phyloP scores from a whole-genome alignment of 2,888 invertebrate genomes.

The Nomada lathburiana region DNA sequence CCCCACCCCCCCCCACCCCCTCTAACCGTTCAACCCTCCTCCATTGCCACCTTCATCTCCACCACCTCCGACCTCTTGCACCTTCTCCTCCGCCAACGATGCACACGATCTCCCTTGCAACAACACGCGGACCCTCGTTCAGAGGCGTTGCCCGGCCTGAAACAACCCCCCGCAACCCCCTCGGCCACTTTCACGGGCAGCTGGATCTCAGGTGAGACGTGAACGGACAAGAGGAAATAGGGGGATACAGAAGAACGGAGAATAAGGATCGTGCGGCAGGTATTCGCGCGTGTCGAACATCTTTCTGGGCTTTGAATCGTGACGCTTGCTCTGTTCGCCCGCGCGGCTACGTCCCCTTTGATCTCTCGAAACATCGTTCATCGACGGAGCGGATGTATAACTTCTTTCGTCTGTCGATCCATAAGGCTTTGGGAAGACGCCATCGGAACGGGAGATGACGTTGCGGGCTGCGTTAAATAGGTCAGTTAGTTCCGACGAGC shows the following conservation, averaged over 20 bases:
- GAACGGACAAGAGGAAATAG: constrained; percentile 65
- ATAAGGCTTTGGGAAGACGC: not conserved
- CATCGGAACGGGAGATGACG: not conserved
- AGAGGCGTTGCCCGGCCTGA: constrained; percentile 55
- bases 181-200: constrained; percentile 60
- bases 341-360: constrained; percentile 21
- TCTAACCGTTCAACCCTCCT: constrained; percentile 49
- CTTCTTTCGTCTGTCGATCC: not conserved
- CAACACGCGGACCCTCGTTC: constrained; percentile 66
- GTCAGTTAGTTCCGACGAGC: constrained; percentile 18
- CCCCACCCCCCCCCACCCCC: too few species aligned
- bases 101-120: constrained; percentile 54
- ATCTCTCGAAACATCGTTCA: constrained; percentile 27
- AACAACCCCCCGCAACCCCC: not conserved
- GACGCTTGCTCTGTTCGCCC: constrained; percentile 33
- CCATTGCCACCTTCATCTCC: constrained; percentile 38
- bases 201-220: constrained; percentile 70
- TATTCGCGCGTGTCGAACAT: constrained; percentile 62
- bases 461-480: constrained; percentile 15
- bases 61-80: constrained; percentile 24
- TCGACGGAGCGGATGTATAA: constrained; percentile 1
- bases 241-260: constrained; percentile 57
- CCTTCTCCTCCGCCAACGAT: constrained; percentile 23
- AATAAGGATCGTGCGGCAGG: constrained; percentile 63
- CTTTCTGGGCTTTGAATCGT: constrained; percentile 55